Evolutionary conservation across 2,888 invertebrate species (phyloP).

Genomic region (Caradrina kadenii): DNA sequence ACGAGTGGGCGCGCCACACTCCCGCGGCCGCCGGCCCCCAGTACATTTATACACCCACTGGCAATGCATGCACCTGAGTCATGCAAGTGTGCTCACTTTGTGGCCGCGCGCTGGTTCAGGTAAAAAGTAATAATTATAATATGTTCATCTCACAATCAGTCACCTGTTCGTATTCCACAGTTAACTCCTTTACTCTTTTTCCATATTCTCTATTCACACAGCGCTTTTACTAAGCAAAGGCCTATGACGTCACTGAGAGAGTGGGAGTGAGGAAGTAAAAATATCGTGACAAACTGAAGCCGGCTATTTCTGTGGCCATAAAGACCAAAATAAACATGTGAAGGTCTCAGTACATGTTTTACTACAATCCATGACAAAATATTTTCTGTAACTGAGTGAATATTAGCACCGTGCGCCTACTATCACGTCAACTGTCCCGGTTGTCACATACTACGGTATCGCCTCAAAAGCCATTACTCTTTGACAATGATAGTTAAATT

Average conservation of each 20-base stretch:
- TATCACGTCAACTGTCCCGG: too few relatives aligned
- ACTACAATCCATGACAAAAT: too few relatives aligned
- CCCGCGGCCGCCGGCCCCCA: slow-evolving; percentile 11
- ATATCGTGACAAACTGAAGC: slow-evolving; percentile 24
- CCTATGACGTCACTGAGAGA: slow-evolving; percentile 21
- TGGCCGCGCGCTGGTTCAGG: slow-evolving; percentile 18
- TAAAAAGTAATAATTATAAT: too few relatives aligned
- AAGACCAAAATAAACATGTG: slow-evolving; percentile 29
- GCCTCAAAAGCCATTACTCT: too few relatives aligned
- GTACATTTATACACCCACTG: slow-evolving; percentile 43
- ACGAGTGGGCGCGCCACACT: not conserved
- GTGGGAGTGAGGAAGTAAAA: slow-evolving; percentile 27
- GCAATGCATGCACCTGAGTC: slow-evolving; percentile 22
- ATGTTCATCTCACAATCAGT: too few relatives aligned
- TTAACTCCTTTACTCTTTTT: too few relatives aligned
- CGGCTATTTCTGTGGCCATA: slow-evolving; percentile 25
- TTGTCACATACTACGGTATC: too few relatives aligned
- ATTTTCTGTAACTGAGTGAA: too few relatives aligned
- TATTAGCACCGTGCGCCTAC: too few relatives aligned
- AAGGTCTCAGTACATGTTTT: slow-evolving; percentile 6
- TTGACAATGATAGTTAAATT: too few relatives aligned
- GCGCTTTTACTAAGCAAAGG: not conserved
- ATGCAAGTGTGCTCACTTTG: slow-evolving; percentile 12
- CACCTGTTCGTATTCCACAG: too few relatives aligned
- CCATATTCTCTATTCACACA: not conserved